phyloP scores from a whole-genome alignment of 2,113 vertebrate species.

The Dermatemys mawii region DNA sequence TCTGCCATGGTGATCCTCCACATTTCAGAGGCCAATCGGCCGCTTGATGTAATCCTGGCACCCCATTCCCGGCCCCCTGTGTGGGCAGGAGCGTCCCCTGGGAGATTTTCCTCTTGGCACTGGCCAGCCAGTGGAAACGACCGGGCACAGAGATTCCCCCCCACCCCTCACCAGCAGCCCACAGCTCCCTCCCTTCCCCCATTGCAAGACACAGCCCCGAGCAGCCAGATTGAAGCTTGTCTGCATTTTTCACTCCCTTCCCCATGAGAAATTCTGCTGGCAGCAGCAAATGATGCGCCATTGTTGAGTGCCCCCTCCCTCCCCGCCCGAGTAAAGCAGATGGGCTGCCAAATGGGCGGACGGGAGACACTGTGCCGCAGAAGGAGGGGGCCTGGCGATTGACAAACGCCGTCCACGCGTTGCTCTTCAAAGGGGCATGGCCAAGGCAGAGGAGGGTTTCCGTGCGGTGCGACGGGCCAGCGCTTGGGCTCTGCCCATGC shows the following conservation, averaged over 20 bases:
- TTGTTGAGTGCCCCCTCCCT: accelerated
- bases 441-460: neutral
- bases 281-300: neutral
- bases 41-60: neutral
- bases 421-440: neutral
- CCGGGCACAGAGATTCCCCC: neutral
- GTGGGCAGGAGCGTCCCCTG: no score
- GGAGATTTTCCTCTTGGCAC: neutral
- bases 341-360: neutral
- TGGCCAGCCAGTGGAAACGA: neutral
- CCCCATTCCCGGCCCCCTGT: accelerated
- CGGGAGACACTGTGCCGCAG: neutral
- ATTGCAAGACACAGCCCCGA: neutral
- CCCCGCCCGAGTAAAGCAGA: neutral
- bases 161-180: neutral
- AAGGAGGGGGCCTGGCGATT: neutral
- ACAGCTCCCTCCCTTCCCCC: neutral
- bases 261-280: neutral
- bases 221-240: neutral
- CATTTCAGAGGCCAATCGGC: neutral
- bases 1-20: constrained; percentile 11
- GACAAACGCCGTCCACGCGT: neutral
- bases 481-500: neutral
- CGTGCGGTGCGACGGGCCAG: neutral
- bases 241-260: neutral